These are phyloP conservation scores for Herpetotheres cachinnans DNA, from an alignment of 2,113 vertebrate genomes.

Conservation along the genomic window DNA sequence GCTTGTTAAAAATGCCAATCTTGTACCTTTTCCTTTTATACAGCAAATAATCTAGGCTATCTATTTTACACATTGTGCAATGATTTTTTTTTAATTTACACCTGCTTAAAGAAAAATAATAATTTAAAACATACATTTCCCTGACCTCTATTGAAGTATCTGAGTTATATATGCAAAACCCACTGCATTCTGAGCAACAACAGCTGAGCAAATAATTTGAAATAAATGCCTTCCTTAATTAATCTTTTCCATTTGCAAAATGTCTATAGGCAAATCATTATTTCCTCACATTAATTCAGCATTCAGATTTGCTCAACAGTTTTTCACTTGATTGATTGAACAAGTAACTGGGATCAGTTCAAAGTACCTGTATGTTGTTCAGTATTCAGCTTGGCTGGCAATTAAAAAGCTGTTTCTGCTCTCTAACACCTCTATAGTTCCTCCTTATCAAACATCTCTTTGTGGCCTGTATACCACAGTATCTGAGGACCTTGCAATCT, in stretches of 20 bases:
- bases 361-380: not conserved
- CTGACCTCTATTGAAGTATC: not conserved
- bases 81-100: not conserved
- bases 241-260: not conserved
- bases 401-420: not conserved
- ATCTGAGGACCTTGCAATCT: not conserved
- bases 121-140: not conserved
- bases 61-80: not conserved
- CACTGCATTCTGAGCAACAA: not conserved
- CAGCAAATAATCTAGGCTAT: not conserved
- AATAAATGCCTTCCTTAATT: not conserved
- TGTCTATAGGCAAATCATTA: not conserved
- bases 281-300: not conserved
- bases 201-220: not conserved
- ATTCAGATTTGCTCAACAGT: not conserved
- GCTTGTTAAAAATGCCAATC: not conserved
- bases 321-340: not conserved
- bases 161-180: not conserved
- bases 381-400: not conserved
- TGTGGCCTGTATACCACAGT: not conserved
- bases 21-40: not conserved
- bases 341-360: not conserved
- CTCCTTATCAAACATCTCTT: not conserved
- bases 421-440: not conserved
- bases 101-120: not conserved